Evolutionary conservation across 2,797 vertebrate species (phyloP).

Genomic region (Gila robusta): DNA sequence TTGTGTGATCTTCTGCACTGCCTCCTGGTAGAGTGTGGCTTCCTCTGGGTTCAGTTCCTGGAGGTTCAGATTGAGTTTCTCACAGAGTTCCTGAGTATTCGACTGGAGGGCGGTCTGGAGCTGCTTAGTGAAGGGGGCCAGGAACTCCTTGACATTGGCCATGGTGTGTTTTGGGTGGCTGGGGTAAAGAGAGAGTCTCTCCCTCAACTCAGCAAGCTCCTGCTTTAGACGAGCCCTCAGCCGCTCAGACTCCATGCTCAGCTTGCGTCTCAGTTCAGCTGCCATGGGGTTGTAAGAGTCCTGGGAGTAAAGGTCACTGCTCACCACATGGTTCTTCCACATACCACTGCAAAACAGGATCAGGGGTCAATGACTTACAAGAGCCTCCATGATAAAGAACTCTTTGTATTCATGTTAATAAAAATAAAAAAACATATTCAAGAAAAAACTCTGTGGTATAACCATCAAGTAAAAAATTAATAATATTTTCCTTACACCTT

Average conservation of each 20-base stretch:
- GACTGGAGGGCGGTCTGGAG: constrained; percentile 75
- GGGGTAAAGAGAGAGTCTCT: constrained; percentile 74
- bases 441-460: background rate
- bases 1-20: constrained; percentile 69
- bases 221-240: constrained; percentile 75
- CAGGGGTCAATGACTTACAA: constrained; percentile 26
- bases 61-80: constrained; percentile 71
- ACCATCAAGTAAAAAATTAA: background rate
- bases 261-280: constrained; percentile 74
- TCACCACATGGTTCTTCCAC: constrained; percentile 79
- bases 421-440: background rate
- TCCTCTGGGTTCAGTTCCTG: constrained; percentile 67
- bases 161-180: constrained; percentile 57
- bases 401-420: background rate
- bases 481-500: background rate
- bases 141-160: constrained; percentile 69
- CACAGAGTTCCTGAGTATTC: constrained; percentile 75
- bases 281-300: constrained; percentile 66
- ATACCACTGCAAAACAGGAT: constrained; percentile 64
- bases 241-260: constrained; percentile 75
- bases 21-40: constrained; percentile 63
- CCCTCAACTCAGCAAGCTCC: constrained; percentile 77
- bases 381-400: background rate
- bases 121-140: constrained; percentile 74
- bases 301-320: constrained; percentile 70